Evolutionary conservation across 2,113 vertebrate genomes (phyloP).

Genomic region (Dicaeum eximium): DNA sequence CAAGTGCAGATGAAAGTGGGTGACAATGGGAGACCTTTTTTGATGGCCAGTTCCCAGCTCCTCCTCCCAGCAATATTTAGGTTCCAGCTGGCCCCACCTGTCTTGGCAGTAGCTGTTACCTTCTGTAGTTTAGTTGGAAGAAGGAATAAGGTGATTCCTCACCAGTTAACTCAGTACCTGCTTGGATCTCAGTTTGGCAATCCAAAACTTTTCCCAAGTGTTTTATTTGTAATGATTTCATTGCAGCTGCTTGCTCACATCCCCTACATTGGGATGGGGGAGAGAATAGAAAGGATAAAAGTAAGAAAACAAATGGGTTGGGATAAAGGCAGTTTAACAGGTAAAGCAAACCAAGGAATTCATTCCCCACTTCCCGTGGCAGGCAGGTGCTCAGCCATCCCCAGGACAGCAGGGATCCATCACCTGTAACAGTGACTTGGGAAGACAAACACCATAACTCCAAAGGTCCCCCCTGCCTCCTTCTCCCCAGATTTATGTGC

Average conservation of each 20-base stretch:
- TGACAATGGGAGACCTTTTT: background rate
- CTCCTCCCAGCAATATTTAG: background rate
- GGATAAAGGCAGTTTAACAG: background rate
- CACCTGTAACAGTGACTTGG: background rate
- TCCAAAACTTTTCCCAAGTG: background rate
- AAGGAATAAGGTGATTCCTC: background rate
- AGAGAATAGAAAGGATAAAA: background rate
- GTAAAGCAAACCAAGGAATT: background rate
- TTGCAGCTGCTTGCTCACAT: background rate
- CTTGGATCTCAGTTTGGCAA: background rate
- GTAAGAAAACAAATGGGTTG: background rate
- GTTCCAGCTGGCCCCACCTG: background rate
- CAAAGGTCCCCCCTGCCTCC: background rate
- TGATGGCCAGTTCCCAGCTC: background rate
- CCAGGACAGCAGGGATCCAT: background rate
- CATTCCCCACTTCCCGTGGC: background rate
- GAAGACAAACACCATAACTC: background rate
- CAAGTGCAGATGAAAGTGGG: background rate
- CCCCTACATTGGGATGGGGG: rapidly evolving
- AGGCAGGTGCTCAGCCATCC: background rate
- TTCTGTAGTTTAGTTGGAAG: background rate
- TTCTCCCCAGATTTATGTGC: background rate
- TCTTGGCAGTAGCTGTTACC: background rate
- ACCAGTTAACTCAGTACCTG: background rate
- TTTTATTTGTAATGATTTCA: background rate